These are phyloP conservation scores for Aphis gossypii DNA, from an alignment of 1,140 invertebrate genomes.

Conservation along the genomic window DNA sequence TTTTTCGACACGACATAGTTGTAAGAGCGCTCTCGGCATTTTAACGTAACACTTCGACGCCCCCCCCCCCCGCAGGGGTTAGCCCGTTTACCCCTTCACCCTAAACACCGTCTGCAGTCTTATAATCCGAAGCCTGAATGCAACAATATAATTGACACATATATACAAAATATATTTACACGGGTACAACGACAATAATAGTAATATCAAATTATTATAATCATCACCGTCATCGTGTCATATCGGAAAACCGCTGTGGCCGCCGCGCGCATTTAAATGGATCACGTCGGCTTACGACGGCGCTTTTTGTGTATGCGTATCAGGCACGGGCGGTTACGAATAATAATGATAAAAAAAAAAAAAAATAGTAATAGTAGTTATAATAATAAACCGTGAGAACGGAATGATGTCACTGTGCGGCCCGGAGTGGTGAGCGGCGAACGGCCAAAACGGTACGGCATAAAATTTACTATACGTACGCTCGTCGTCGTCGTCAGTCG, in stretches of 20 bases:
- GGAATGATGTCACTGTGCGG: conserved; percentile 43
- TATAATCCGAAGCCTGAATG: too few species aligned
- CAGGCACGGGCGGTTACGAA: conserved; percentile 56
- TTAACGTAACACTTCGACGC: too few species aligned
- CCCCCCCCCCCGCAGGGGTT: too few species aligned
- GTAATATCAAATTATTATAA: background rate
- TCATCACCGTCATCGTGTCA: background rate
- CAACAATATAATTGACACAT: background rate
- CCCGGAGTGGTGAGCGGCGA: background rate
- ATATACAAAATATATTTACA: background rate
- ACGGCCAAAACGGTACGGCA: conserved; percentile 18
- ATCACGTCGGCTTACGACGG: conserved; percentile 24
- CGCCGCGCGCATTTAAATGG: conserved; percentile 47
- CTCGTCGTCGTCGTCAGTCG: background rate
- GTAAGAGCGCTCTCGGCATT: background rate
- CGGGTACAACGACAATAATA: background rate
- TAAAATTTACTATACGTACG: background rate
- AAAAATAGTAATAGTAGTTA: conserved; percentile 27
- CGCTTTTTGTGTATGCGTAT: conserved; percentile 55
- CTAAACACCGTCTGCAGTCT: too few species aligned
- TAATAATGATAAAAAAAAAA: background rate
- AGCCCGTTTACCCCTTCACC: too few species aligned
- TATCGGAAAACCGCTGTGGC: background rate
- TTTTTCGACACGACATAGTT: background rate
- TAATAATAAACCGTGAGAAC: conserved; percentile 52